A percentile compares a stretch with the other conserved stretches of the same genome.
phyloP scores from a whole-genome alignment of 2,113 vertebrate species.

The Fulica atra region DNA sequence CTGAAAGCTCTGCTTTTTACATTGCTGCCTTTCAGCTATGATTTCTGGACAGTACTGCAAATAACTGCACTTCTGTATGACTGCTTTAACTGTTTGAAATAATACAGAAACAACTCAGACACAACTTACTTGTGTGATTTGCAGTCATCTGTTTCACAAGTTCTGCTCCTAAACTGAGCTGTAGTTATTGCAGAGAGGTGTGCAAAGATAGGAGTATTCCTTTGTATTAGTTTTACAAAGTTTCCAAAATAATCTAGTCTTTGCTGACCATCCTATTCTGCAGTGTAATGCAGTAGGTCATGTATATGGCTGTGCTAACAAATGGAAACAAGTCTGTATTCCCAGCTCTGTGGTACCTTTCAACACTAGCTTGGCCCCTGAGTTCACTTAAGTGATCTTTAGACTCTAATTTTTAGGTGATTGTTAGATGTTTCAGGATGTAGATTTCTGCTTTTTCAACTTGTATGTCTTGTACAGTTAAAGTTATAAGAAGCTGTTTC shows the following conservation, averaged over 20 bases:
- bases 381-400: background rate
- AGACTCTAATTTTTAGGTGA: background rate
- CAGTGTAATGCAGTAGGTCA: background rate
- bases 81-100: background rate
- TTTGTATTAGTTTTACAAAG: background rate
- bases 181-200: background rate
- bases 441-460: background rate
- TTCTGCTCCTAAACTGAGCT: background rate
- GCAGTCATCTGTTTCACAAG: background rate
- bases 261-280: background rate
- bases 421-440: background rate
- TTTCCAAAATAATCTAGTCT: background rate
- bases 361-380: background rate
- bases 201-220: background rate
- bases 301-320: background rate
- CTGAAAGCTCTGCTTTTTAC: background rate
- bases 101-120: background rate
- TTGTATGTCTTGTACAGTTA: background rate
- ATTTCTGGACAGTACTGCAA: background rate
- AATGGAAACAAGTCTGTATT: background rate
- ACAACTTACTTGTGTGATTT: background rate
- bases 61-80: background rate
- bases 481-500: background rate
- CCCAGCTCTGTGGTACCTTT: background rate
- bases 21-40: background rate